A percentile compares a stretch with the other conserved stretches of the same genome.
Conservation (phyloP, 2,888 invertebrate species). For the Nymphalis c-album region DNA sequence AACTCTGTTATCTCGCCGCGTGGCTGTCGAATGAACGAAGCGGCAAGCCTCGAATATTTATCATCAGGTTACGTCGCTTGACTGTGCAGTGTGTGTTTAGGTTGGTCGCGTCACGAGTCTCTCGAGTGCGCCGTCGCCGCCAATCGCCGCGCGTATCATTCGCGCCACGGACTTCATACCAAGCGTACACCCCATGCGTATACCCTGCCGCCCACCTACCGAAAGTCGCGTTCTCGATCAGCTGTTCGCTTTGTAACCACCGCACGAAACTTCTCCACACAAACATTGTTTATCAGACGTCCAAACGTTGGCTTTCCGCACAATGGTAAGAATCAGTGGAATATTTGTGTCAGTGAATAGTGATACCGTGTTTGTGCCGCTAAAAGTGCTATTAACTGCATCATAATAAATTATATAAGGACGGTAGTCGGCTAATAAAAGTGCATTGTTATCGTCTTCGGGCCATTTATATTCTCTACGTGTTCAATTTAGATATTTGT, state of each 20-base stretch:
- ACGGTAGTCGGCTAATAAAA: conserved; percentile 20
- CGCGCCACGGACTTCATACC: conserved; percentile 68
- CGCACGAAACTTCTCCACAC: conserved; percentile 44
- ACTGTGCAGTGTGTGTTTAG: conserved; percentile 61
- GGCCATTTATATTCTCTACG: neutral
- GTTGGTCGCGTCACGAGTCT: conserved; percentile 59
- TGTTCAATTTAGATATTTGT: conserved; percentile 5
- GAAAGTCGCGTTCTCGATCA: conserved; percentile 63
- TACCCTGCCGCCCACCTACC: conserved; percentile 48
- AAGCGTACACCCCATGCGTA: conserved; percentile 61
- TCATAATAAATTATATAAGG: conserved; percentile 13
- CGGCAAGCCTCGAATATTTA: conserved; percentile 69
- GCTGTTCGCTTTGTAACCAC: conserved; percentile 60
- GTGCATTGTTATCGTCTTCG: conserved; percentile 12
- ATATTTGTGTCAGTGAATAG: conserved; percentile 60
- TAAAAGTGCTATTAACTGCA: conserved; percentile 22
- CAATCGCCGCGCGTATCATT: conserved; percentile 67
- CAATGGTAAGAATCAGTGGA: conserved; percentile 72
- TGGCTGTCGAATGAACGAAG: conserved; percentile 64
- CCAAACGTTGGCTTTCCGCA: conserved; percentile 43
- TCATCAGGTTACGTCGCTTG: conserved; percentile 62
- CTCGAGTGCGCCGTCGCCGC: conserved; percentile 72
- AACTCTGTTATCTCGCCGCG: conserved; percentile 63
- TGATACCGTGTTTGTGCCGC: conserved; percentile 41
- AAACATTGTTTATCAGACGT: conserved; percentile 16